Evolutionary conservation across 2,113 vertebrate species (phyloP).

Genomic region (Hippocampus mohnikei): DNA sequence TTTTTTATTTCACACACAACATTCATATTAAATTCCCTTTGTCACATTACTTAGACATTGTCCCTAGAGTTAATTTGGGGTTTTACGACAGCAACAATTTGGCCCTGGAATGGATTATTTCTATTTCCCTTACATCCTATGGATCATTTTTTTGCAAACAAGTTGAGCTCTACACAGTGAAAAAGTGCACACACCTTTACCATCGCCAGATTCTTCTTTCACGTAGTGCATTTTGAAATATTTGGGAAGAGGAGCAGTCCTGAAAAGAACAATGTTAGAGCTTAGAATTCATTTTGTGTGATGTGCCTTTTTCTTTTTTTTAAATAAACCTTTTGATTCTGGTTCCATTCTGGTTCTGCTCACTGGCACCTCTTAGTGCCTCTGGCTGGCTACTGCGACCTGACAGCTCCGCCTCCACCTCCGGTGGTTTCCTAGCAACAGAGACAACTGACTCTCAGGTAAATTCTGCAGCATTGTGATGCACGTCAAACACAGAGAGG

Average conservation of each 20-base stretch:
- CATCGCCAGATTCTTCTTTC: slow-evolving; percentile 76
- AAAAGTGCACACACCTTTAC: slow-evolving; percentile 71
- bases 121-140: too few relatives aligned
- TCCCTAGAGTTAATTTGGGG: too few relatives aligned
- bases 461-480: slow-evolving; percentile 7
- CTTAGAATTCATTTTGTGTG: not conserved
- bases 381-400: slow-evolving; percentile 66
- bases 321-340: slow-evolving; percentile 63
- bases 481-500: slow-evolving; percentile 15
- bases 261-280: slow-evolving; percentile 43
- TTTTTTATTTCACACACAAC: too few relatives aligned
- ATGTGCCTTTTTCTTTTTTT: not conserved
- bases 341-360: slow-evolving; percentile 62
- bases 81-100: too few relatives aligned
- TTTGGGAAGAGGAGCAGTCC: slow-evolving; percentile 73
- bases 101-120: too few relatives aligned
- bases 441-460: slow-evolving; percentile 39
- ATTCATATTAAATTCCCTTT: too few relatives aligned
- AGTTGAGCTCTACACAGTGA: too few relatives aligned
- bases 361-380: slow-evolving; percentile 57
- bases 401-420: slow-evolving; percentile 63
- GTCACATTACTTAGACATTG: too few relatives aligned
- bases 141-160: too few relatives aligned
- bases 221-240: slow-evolving; percentile 81
- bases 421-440: slow-evolving; percentile 65